Evolutionary conservation across 1,140 invertebrate genomes (phyloP), one percentile per base, ranked within the genome.

Genomic region (Diorhabda carinulata): DNA sequence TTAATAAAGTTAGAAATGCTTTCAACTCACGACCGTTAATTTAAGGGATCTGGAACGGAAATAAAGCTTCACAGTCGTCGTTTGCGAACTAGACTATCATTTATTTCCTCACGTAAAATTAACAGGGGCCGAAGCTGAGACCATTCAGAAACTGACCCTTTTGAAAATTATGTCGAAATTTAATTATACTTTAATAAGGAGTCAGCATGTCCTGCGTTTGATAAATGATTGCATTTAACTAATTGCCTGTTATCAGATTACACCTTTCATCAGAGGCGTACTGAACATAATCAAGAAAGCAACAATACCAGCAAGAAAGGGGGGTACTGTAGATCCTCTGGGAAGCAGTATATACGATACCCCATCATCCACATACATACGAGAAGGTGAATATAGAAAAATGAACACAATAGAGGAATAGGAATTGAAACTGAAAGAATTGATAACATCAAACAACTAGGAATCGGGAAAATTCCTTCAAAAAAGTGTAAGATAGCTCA

Each of bases 141-240:
- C 70, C 65, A 67, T 67, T 59, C 65, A 45, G 57, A 45, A 40
- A 67, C 65, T 67, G 65, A 67, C 77, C 74, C 70, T 70, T 70
- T 71, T 66, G 68, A 69, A 77, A 75, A 77, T 72, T 77, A 74
- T 73, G 69, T 70, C 74, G 71, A 78, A 79, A 79, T 78, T 77
- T 76, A 78, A 79, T 79, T 79, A 79, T 77, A 74, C 71, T 74
- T 74, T 77, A 78, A 79, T 79, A 79, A 78, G 77, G 71, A 73
- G 65, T 72, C 67, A 64, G 69, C 70, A 60, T 62, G 69, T 66
- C 57, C 68, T 64, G 68, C 67, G 66, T 73, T 70, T 79, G 78
- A 79, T 79, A 76, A 78, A 79, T 78, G 77, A 74, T 68, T 75
- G 74, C 78, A 78, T 78, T 79, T 78, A 75, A 75, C 76, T 78